Evolutionary conservation across 2,797 vertebrate genomes (phyloP).

Genomic region (Sebastes diploproa): DNA sequence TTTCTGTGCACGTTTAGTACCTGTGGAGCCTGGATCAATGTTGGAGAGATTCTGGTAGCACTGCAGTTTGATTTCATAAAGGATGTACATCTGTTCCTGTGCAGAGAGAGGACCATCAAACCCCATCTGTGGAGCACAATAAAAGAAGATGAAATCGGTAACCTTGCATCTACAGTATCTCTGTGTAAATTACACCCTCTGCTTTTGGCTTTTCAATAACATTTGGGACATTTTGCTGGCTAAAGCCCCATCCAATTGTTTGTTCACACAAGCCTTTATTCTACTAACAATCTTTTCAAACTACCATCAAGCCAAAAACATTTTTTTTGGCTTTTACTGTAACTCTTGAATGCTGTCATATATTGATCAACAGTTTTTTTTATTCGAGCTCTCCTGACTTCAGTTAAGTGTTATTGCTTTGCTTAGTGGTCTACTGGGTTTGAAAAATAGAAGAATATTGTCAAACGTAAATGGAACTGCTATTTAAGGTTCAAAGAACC

Average conservation of each 20-base stretch:
- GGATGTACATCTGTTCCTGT: slow-evolving; percentile 89
- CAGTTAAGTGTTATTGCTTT: neutral
- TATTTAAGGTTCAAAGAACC: neutral
- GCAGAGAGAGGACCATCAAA: slow-evolving; percentile 84
- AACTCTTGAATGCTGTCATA: neutral
- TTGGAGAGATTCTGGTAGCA: slow-evolving; percentile 88
- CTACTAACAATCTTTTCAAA: neutral
- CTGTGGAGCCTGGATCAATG: slow-evolving; percentile 69
- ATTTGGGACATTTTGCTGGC: neutral
- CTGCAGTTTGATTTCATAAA: slow-evolving; percentile 86
- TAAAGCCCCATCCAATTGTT: neutral
- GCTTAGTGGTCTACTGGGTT: neutral
- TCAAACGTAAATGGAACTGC: neutral
- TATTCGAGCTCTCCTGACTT: neutral
- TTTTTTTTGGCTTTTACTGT: neutral
- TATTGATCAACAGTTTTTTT: neutral
- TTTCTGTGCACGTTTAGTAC: slow-evolving; percentile 59
- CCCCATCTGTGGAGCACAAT: slow-evolving; percentile 75
- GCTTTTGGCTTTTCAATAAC: neutral
- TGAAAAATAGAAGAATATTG: neutral
- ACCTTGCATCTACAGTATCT: neutral
- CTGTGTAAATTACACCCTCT: neutral
- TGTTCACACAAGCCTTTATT: neutral
- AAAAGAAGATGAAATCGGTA: slow-evolving; percentile 25
- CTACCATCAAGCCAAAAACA: neutral